Evolutionary conservation across 1,140 invertebrate species (phyloP), one percentile per base, ranked within the genome.

Genomic region (Ceratina australensis): DNA sequence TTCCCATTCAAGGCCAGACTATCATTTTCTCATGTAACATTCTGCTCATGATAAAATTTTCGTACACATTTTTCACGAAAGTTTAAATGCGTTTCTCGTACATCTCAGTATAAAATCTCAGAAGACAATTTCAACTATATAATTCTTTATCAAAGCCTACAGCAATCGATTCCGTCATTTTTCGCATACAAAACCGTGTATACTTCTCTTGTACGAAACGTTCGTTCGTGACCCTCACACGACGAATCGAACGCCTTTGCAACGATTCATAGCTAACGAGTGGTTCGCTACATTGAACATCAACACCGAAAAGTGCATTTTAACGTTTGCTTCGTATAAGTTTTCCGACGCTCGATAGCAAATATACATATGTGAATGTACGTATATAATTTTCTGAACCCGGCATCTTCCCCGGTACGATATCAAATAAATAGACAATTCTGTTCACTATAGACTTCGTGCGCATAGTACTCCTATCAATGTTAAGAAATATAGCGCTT

Each of bases 401-500:
- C 56, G 15, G 24, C 16, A 71, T 49, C 20, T 16, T 24, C 60
- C 68, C 33, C 57, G 26, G 49, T 33, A 67, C 5, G n/a, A 26
- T 76, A 68, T 75, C 33, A 68, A 61, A 64, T 63, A 60, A 69
- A 78, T 78, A 75, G 47, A 49, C 76, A 80, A 50, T 66, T 66
- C 47, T 71, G 28, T 57, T 63, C 72, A 69, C 22, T 47, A 78
- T 49, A 72, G 56, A 81, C 18, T 50, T 50, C 56, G 64, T 68
- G 72, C 68, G 24, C 49, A 61, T 52, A 67, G 22, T 80, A 79
- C 69, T 82, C 72, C 56, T 71, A 82, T 64, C 68, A 66, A 85
- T 82, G 81, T 83, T 82, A 82, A 89, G 79, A 88, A 87, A 85
- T 88, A 87, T 66, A 87, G 68, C 87, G 81, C 84, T 87, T 90